Evolutionary conservation across 2,888 invertebrate genomes (phyloP).

Genomic region (Criorhina ranunculi): DNA sequence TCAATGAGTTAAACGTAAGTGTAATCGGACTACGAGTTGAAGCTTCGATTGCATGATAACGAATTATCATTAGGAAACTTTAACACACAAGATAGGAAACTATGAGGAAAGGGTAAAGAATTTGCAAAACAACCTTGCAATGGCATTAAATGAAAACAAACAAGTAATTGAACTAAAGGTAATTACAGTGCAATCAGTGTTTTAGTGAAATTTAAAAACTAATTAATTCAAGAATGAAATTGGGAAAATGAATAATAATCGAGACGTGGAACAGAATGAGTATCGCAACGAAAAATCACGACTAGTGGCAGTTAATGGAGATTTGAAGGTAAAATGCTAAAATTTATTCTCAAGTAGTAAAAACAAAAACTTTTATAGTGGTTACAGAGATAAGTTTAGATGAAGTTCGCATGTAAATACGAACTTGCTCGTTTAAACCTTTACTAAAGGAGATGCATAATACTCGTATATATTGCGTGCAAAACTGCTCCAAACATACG

Average conservation of each 20-base stretch:
- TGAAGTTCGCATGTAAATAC: too few species aligned
- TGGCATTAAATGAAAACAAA: constrained; percentile 1
- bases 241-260: neutral
- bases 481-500: too few species aligned
- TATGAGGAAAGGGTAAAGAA: constrained; percentile 21
- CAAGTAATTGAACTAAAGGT: constrained; percentile 40
- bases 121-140: constrained; percentile 7
- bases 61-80: neutral
- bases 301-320: neutral
- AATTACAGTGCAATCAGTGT: neutral
- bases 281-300: constrained; percentile 22
- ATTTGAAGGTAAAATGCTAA: constrained; percentile 38
- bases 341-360: too few species aligned
- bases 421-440: too few species aligned
- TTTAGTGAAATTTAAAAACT: neutral
- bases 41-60: too few species aligned
- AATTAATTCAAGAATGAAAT: constrained; percentile 12
- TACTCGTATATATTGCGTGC: too few species aligned
- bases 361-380: too few species aligned
- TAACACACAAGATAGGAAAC: neutral
- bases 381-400: too few species aligned
- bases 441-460: too few species aligned
- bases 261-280: neutral
- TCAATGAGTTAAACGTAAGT: constrained; percentile 25
- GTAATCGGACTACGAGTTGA: too few species aligned